These are phyloP conservation scores for Chloebia gouldiae DNA, from an alignment of 2,113 vertebrate species.

Conservation along the genomic window DNA sequence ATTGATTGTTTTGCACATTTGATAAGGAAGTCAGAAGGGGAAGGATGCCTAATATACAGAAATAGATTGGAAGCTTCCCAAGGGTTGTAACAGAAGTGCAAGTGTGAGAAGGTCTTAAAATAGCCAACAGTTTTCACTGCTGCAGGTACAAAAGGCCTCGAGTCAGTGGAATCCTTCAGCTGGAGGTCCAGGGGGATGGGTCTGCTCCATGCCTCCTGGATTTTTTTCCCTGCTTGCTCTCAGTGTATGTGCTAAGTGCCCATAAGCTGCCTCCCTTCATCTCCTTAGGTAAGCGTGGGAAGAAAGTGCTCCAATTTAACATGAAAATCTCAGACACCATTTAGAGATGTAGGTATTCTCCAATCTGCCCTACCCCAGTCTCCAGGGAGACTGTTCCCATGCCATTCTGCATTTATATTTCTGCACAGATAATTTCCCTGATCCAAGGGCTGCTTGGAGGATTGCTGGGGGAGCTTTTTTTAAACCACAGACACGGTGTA, in stretches of 20 bases:
- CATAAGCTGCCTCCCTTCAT: not conserved
- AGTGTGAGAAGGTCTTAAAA: not conserved
- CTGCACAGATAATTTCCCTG: not conserved
- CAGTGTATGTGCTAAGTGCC: not conserved
- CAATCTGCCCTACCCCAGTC: not conserved
- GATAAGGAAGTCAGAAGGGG: not conserved
- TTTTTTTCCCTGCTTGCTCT: not conserved
- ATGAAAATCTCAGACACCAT: not conserved
- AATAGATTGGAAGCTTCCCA: conserved; percentile 28
- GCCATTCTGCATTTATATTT: not conserved
- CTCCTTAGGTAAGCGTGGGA: not conserved
- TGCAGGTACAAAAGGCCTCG: not conserved
- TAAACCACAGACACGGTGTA: not conserved
- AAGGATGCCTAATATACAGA: not conserved
- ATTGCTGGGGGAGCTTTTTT: not conserved
- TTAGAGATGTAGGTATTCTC: not conserved
- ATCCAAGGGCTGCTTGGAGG: not conserved
- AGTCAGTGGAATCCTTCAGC: not conserved
- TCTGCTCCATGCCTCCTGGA: not conserved
- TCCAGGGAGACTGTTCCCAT: conserved; percentile 29
- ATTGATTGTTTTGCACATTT: conserved; percentile 37
- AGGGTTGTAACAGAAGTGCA: not conserved
- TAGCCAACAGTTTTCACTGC: not conserved
- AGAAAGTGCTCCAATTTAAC: not conserved
- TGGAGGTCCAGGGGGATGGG: not conserved